Evolutionary conservation across 2,888 invertebrate genomes (phyloP).

Genomic region (Melinaea marsaeus): DNA sequence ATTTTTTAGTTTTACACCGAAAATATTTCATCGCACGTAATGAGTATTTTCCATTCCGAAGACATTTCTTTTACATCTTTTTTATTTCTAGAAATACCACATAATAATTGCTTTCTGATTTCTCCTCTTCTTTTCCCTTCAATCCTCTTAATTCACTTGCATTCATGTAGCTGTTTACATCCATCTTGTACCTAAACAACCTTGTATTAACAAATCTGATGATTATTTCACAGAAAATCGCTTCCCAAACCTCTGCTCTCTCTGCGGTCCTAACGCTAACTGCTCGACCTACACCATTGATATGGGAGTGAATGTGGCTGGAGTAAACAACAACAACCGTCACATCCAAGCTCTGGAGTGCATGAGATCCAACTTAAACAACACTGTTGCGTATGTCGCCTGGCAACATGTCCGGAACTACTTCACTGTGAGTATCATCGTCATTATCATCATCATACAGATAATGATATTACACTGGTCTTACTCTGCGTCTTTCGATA

Average conservation of each 20-base stretch:
- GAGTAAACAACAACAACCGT: constrained; percentile 62
- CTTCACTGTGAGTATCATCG: constrained; percentile 61
- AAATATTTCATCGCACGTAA: too few relatives aligned
- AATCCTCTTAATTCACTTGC: too few relatives aligned
- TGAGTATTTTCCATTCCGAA: too few relatives aligned
- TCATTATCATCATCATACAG: neutral
- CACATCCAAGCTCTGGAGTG: constrained; percentile 82
- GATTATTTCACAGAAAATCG: constrained; percentile 60
- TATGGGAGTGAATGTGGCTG: constrained; percentile 48
- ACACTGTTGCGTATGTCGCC: constrained; percentile 79
- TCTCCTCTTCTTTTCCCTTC: too few relatives aligned
- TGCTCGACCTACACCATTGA: constrained; percentile 52
- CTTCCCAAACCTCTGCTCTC: constrained; percentile 75
- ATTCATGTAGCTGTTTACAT: too few relatives aligned
- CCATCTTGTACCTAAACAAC: too few relatives aligned
- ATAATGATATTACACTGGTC: neutral
- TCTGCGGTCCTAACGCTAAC: constrained; percentile 64
- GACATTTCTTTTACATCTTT: too few relatives aligned
- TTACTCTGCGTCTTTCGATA: neutral
- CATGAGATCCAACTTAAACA: constrained; percentile 69
- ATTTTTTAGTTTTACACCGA: too few relatives aligned
- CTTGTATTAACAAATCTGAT: too few relatives aligned
- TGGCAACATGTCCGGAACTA: constrained; percentile 71
- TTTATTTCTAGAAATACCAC: too few relatives aligned
- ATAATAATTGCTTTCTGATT: too few relatives aligned